Evolutionary conservation across 2,113 vertebrate genomes (phyloP), one percentile per base, ranked within the genome.

Genomic region (Oxyura jamaicensis): DNA sequence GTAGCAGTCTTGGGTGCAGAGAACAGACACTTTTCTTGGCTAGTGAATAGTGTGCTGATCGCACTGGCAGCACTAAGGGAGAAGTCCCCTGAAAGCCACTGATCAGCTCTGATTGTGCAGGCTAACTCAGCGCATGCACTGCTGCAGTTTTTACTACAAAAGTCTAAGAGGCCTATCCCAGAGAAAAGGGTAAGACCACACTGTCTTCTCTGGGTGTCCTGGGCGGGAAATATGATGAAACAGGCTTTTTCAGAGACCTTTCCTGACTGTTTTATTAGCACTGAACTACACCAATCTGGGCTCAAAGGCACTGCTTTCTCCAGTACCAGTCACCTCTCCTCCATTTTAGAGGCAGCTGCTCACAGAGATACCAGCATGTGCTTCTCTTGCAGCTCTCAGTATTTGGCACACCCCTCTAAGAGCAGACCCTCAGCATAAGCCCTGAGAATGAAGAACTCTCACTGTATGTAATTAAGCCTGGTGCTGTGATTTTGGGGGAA

Each of bases 121-220:
- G 23, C 44, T 68, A 1, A 15, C 48, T 28, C 9, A 15, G 12
- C 4, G 14, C 23, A 0, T 0, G 13, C 39, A 8, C 18, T 26
- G 6, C n/a, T 19, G 13, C 21, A 3, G 3, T 9, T 17, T 33
- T 22, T 20, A 4, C 68, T 11, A 42, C 20, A 5, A 7, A 2
- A 9, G 60, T 4, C 31, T 9, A 5, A 50, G 22, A 19, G 29
- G 10, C 26, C 23, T 81, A 50, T 73, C n/a, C 50, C 17, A 41
- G 11, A 35, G 39, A 21, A 31, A 16, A 17, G 13, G 3, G 18
- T 35, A 36, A 23, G 66, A 7, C 5, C 8, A 10, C 13, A 29
- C 11, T 1, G 3, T 10, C 6, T 13, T 15, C 22, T n/a, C 52
- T 33, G 35, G 4, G 18, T 14, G 29, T 28, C 10, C 41, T 16